A percentile compares a stretch with the other conserved stretches of the same genome.
phyloP scores from a whole-genome alignment of 2,113 vertebrate genomes.

The Corydoras sp. region DNA sequence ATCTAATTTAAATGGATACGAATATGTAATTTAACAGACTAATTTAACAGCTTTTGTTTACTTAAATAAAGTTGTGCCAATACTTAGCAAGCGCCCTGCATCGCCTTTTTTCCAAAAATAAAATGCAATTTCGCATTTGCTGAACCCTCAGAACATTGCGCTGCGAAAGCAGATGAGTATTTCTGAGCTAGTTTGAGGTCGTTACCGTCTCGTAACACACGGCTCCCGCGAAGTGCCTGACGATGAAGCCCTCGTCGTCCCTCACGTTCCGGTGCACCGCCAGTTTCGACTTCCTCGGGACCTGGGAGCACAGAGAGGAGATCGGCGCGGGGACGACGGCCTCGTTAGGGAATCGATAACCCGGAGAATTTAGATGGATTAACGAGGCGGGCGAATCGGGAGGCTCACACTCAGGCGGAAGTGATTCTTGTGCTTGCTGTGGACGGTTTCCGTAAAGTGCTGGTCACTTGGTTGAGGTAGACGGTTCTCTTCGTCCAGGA shows the following conservation, averaged over 20 bases:
- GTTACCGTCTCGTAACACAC: conserved; percentile 96
- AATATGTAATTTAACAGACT: too few relatives aligned
- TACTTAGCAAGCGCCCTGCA: too few relatives aligned
- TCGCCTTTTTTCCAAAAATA: too few relatives aligned
- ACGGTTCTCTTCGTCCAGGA: conserved; percentile 96
- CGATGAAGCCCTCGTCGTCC: conserved; percentile 94
- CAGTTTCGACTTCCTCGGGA: conserved; percentile 95
- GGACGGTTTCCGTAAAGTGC: conserved; percentile 87
- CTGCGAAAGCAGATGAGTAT: too few relatives aligned
- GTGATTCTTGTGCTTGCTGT: conserved; percentile 92
- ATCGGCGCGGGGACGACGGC: background rate
- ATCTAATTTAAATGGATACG: too few relatives aligned
- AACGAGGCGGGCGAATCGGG: too few relatives aligned
- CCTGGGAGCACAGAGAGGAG: conserved; percentile 56
- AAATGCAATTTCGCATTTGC: too few relatives aligned
- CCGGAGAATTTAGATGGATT: background rate
- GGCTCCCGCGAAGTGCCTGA: conserved; percentile 94
- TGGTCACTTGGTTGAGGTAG: conserved; percentile 95
- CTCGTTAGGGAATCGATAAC: background rate
- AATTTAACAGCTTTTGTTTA: too few relatives aligned
- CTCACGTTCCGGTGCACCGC: conserved; percentile 90
- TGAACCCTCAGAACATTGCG: too few relatives aligned
- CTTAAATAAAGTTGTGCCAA: too few relatives aligned
- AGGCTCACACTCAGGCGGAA: conserved; percentile 87
- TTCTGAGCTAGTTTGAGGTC: background rate